Base-by-base conservation (phyloP, 2,797 vertebrate genomes). In the Pampus argenteus region DNA sequence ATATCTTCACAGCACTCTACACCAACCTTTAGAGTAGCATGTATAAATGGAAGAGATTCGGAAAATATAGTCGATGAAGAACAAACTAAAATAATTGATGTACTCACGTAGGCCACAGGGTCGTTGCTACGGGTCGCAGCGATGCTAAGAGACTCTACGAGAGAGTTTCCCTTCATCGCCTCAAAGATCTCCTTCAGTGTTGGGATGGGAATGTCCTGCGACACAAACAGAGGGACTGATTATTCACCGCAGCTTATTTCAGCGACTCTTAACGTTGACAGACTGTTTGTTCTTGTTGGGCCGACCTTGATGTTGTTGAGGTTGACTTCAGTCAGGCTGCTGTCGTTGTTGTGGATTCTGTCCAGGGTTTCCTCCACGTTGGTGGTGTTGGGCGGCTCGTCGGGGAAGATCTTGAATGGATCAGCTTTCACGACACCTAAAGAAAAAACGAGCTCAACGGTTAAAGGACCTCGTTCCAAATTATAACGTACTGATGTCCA, bases 271-370 rank as follows among this genome's bases (percentile, higher is more conserved):
- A n/a, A n/a, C n/a, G 10, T n/a, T 23, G 26, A 31, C 28, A 1
- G 38, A 8, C 22, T 0, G 13, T 7, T 4, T 14, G 3, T 4
- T 40, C 8, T 29, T n/a, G 8, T 0, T 22, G 9, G 6, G 3
- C 66, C 71, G 83, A 97, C 98, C 96, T 96, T 95, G 85, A 99
- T 98, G 89, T 99, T 99, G 92, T 99, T 99, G 74, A 99, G 95
- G 93, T 99, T 99, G 89, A 99, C 96, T 0, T 99, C 96, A 17
- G 88, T 94, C 86, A 99, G 88, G 3, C 89, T 79, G 58, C 90
- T 93, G 79, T 98, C 96, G 0, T 99, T 95, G 82, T 88, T 95
- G 77, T 90, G 93, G 88, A 98, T 95, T 49, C 93, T 95, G 77
- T 70, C 87, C 77, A 99, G 89, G 0, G 97, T 97, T 57, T 97